phyloP scores from a whole-genome alignment of 2,888 invertebrate species.

The Ecliptopera silaceata region DNA sequence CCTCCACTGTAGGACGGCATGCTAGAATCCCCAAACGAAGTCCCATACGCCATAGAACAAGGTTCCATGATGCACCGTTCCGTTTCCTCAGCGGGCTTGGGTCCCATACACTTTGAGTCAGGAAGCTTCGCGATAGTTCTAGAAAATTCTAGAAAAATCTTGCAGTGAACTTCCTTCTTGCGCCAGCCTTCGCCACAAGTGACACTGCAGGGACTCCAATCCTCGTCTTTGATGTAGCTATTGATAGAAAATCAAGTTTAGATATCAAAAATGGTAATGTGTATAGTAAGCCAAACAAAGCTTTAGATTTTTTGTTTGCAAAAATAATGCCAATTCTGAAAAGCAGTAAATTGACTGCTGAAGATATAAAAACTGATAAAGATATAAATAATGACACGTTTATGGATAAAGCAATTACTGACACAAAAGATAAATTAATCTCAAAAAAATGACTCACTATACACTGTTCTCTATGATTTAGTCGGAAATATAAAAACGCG shows the following conservation, averaged over 20 bases:
- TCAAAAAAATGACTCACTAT: constrained; percentile 20
- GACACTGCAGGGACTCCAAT: constrained; percentile 96
- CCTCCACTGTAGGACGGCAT: constrained; percentile 64
- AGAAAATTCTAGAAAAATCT: constrained; percentile 96
- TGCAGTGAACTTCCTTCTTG: constrained; percentile 95
- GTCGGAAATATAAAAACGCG: constrained; percentile 14
- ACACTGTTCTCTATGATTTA: constrained; percentile 16
- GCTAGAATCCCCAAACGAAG: constrained; percentile 77
- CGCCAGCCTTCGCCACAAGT: constrained; percentile 95
- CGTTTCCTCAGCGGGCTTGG: constrained; percentile 90
- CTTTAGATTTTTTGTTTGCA: neutral
- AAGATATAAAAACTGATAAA: neutral
- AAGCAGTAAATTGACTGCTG: neutral
- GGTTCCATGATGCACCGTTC: constrained; percentile 92
- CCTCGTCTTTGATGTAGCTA: constrained; percentile 94
- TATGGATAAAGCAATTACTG: neutral
- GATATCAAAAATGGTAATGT: neutral
- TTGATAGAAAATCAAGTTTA: constrained; percentile 34
- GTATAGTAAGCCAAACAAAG: constrained; percentile 23
- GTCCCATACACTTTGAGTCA: constrained; percentile 93
- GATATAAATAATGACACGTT: neutral
- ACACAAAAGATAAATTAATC: neutral
- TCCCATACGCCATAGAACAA: constrained; percentile 86
- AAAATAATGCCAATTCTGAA: neutral
- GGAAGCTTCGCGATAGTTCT: constrained; percentile 94